Percentiles rank a stretch among this genome's conserved stretches.
phyloP scores from a whole-genome alignment of 2,888 invertebrate species.

The Cephus sareptanus region DNA sequence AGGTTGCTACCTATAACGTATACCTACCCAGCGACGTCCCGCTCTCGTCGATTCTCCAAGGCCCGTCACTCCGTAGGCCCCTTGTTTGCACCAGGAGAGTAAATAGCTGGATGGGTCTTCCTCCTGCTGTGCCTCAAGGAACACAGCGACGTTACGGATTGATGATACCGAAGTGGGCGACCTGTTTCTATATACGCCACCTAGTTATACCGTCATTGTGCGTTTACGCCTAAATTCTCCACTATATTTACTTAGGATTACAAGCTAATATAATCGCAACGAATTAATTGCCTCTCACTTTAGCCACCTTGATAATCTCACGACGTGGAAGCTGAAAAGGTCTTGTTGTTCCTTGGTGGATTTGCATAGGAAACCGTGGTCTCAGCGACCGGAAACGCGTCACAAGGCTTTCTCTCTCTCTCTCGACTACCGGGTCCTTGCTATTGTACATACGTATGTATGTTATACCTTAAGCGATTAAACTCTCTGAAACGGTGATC shows the following conservation, averaged over 20 bases:
- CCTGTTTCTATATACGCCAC: not conserved
- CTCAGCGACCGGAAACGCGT: no score
- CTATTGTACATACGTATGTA: no score
- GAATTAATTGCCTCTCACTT: conserved; percentile 29
- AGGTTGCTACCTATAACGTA: conserved; percentile 23
- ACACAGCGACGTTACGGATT: conserved; percentile 13
- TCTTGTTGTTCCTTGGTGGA: no score
- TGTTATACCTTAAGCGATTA: no score
- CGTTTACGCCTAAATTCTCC: not conserved
- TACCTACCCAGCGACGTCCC: no score
- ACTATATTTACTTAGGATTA: conserved; percentile 34
- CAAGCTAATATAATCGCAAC: conserved; percentile 28
- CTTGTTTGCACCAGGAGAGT: conserved; percentile 48
- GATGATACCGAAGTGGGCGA: not conserved
- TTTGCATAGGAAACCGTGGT: no score
- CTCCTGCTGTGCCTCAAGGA: conserved; percentile 20
- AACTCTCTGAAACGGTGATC: no score
- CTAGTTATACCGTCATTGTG: not conserved
- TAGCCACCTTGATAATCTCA: conserved; percentile 22
- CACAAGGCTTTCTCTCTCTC: no score
- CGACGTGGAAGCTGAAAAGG: conserved; percentile 2
- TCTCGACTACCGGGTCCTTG: no score
- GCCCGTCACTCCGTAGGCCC: conserved; percentile 34
- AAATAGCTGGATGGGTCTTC: conserved; percentile 43
- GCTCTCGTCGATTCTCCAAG: conserved; percentile 6